Percentiles rank a stretch among this genome's conserved stretches.
phyloP scores from a whole-genome alignment of 2,113 vertebrate species.

The Neogobius melanostomus region DNA sequence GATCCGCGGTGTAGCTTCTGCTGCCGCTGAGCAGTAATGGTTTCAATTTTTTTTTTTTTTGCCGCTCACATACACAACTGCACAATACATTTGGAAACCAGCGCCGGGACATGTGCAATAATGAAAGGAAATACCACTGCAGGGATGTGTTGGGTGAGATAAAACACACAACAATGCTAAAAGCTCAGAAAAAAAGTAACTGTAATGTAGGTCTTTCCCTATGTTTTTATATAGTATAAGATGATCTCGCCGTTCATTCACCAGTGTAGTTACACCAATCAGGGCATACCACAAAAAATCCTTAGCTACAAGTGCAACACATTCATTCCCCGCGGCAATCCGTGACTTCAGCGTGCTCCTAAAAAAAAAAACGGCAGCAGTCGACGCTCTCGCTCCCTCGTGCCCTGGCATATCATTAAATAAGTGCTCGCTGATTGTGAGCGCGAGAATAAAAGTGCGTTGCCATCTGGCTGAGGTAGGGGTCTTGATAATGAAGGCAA shows the following conservation, averaged over 20 bases:
- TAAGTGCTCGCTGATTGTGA: slow-evolving; percentile 54
- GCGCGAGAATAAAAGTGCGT: slow-evolving; percentile 43
- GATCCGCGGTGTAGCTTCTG: too few species aligned
- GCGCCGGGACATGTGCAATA: too few species aligned
- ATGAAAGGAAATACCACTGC: too few species aligned
- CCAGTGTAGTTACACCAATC: not conserved
- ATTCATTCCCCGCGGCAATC: slow-evolving; percentile 2
- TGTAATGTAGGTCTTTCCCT: too few species aligned
- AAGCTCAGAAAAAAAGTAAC: too few species aligned
- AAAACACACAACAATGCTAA: too few species aligned
- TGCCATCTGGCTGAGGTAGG: slow-evolving; percentile 49
- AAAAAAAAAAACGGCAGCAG: not conserved
- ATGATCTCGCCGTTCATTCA: not conserved
- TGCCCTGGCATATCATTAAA: slow-evolving; percentile 41
- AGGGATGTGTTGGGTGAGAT: too few species aligned
- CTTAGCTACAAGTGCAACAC: not conserved
- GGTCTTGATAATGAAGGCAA: slow-evolving; percentile 55
- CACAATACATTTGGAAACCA: too few species aligned
- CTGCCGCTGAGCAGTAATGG: too few species aligned
- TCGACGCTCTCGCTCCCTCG: slow-evolving; percentile 1
- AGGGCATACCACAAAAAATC: not conserved
- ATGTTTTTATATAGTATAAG: too few species aligned
- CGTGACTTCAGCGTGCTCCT: not conserved
- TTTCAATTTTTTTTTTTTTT: too few species aligned
- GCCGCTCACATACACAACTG: too few species aligned